Evolutionary conservation across 2,113 vertebrate genomes (phyloP).

Genomic region (Naja naja): DNA sequence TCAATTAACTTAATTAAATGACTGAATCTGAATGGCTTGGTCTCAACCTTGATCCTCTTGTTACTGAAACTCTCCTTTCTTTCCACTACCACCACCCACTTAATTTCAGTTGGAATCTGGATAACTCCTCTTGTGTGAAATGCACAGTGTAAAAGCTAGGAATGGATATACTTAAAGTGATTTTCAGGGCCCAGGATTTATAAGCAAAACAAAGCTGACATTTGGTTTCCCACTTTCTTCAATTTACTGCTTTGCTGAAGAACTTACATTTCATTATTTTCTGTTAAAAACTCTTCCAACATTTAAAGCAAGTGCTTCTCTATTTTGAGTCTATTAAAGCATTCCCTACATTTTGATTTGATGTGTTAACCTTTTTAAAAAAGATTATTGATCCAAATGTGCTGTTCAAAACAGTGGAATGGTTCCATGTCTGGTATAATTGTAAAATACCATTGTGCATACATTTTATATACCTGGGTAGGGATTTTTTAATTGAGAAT

Average conservation of each 20-base stretch:
- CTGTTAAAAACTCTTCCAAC: slow-evolving; percentile 17
- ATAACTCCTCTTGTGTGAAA: not conserved
- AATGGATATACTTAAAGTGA: not conserved
- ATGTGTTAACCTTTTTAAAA: slow-evolving; percentile 55
- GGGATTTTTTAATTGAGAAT: slow-evolving; percentile 69
- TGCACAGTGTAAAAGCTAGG: not conserved
- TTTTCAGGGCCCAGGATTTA: not conserved
- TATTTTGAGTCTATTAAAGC: slow-evolving; percentile 51
- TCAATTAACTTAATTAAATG: slow-evolving; percentile 15
- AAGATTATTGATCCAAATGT: slow-evolving; percentile 50
- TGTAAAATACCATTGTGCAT: slow-evolving; percentile 64
- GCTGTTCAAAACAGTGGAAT: slow-evolving; percentile 47
- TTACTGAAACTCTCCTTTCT: not conserved
- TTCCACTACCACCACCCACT: not conserved
- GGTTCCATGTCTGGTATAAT: slow-evolving; percentile 67
- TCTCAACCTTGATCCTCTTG: not conserved
- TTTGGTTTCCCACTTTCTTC: not conserved
- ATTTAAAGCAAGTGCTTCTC: slow-evolving; percentile 15
- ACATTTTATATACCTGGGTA: slow-evolving; percentile 72
- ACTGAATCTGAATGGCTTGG: not conserved
- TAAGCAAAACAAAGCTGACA: not conserved
- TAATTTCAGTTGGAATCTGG: not conserved
- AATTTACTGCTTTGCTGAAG: not conserved
- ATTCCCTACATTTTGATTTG: slow-evolving; percentile 62
- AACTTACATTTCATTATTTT: slow-evolving; percentile 40